A percentile compares a stretch with the other conserved stretches of the same genome.
These are phyloP conservation scores for Actenoides hombroni DNA, from an alignment of 2,113 vertebrate genomes.

Conservation along the genomic window DNA sequence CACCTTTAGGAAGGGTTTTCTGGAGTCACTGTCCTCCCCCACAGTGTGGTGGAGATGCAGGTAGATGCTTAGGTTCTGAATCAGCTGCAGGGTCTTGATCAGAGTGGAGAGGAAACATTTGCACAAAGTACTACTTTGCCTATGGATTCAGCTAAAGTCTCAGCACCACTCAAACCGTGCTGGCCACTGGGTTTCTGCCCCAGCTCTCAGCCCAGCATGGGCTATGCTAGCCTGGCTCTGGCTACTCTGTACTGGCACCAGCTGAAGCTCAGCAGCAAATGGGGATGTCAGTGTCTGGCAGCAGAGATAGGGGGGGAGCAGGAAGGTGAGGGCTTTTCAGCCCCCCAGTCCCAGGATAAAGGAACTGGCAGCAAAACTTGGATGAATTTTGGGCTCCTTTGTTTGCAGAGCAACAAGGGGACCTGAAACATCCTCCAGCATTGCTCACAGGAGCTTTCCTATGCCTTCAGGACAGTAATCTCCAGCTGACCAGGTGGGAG, in stretches of 20 bases:
- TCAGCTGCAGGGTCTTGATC: neutral
- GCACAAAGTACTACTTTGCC: neutral
- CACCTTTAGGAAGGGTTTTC: neutral
- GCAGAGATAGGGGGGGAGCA: neutral
- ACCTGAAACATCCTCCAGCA: neutral
- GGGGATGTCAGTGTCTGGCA: neutral
- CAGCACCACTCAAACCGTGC: neutral
- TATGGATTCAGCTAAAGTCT: neutral
- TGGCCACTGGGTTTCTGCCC: neutral
- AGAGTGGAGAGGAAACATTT: neutral
- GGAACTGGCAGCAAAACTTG: neutral
- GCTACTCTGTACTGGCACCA: neutral
- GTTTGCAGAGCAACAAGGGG: neutral
- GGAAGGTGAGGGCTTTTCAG: neutral
- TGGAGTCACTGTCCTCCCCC: accelerated
- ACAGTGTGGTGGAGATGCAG: accelerated
- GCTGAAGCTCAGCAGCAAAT: neutral
- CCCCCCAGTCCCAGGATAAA: neutral
- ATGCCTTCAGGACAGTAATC: neutral
- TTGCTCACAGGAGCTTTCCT: accelerated
- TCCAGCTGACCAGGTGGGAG: neutral
- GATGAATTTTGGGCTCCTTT: neutral
- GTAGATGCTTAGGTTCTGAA: neutral
- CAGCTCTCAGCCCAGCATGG: neutral
- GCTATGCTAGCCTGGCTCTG: neutral